A percentile compares a stretch with the other conserved stretches of the same genome.
Evolutionary conservation across 1,140 invertebrate genomes (phyloP).

Genomic region (Drosophila albomicans): DNA sequence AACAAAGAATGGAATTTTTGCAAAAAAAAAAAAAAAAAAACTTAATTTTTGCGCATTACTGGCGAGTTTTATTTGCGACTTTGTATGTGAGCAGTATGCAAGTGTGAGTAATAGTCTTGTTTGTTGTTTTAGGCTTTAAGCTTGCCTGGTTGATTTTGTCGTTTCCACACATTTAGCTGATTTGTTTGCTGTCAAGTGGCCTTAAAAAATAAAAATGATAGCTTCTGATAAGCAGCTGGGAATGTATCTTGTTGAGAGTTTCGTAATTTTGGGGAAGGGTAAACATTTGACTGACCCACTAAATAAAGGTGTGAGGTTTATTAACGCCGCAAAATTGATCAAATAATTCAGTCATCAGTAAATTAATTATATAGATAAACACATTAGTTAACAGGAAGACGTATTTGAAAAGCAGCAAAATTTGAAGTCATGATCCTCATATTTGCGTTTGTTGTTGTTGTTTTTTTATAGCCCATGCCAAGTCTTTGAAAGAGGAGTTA

Average conservation of each 20-base stretch:
- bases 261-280: slow-evolving; percentile 17
- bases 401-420: slow-evolving; percentile 14
- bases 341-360: neutral
- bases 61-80: slow-evolving; percentile 39
- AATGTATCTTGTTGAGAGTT: slow-evolving; percentile 4
- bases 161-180: neutral
- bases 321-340: slow-evolving; percentile 18
- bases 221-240: slow-evolving; percentile 12
- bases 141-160: slow-evolving; percentile 29
- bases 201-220: slow-evolving; percentile 12
- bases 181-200: slow-evolving; percentile 31
- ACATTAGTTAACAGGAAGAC: neutral
- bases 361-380: slow-evolving; percentile 13
- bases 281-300: slow-evolving; percentile 31
- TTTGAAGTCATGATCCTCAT: slow-evolving; percentile 25
- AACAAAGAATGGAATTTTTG: slow-evolving; percentile 36
- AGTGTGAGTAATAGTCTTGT: slow-evolving; percentile 33
- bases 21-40: slow-evolving; percentile 19
- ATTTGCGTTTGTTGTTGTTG: slow-evolving; percentile 48
- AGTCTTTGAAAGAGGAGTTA: slow-evolving; percentile 60
- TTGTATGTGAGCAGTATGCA: slow-evolving; percentile 35
- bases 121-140: slow-evolving; percentile 26
- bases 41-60: slow-evolving; percentile 36
- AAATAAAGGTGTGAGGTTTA: slow-evolving; percentile 36
- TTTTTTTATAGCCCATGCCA: slow-evolving; percentile 66